Percentiles rank a stretch among this genome's conserved stretches.
Evolutionary conservation across 2,113 vertebrate species (phyloP).

Genomic region (Sinocyclocheilus anshuiensis): DNA sequence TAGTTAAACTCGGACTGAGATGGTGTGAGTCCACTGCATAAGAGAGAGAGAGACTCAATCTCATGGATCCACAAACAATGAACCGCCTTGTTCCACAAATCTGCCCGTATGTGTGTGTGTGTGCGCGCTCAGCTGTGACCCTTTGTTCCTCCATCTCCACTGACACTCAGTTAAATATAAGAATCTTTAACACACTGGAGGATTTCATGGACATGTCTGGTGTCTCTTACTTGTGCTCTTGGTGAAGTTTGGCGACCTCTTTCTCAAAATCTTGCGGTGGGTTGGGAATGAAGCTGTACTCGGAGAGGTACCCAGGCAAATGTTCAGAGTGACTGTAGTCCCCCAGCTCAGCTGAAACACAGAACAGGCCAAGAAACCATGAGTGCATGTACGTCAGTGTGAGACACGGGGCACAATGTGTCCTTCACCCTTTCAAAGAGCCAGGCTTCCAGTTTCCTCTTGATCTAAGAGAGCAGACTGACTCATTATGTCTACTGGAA

Average conservation of each 20-base stretch:
- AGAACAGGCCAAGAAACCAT: constrained; percentile 57
- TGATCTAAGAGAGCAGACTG: neutral
- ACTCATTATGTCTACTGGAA: neutral
- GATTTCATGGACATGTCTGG: constrained; percentile 10
- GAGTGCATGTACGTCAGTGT: constrained; percentile 31
- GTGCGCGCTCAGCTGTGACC: constrained; percentile 36
- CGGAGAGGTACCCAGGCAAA: constrained; percentile 89
- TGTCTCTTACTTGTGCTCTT: constrained; percentile 89
- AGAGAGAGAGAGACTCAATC: constrained; percentile 57
- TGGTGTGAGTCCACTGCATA: constrained; percentile 89
- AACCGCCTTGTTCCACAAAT: constrained; percentile 45
- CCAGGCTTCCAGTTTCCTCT: no score
- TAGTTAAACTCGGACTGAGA: constrained; percentile 98
- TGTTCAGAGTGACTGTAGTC: constrained; percentile 92
- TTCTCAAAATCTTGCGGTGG: constrained; percentile 97
- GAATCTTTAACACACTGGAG: constrained; percentile 13
- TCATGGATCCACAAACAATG: constrained; percentile 45
- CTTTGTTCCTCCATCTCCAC: neutral
- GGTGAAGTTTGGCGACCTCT: constrained; percentile 96
- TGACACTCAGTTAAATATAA: constrained; percentile 33
- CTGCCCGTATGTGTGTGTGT: constrained; percentile 34
- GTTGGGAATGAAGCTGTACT: constrained; percentile 90
- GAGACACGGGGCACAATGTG: constrained; percentile 18
- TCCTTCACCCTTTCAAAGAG: constrained; percentile 9
- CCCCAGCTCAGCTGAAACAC: constrained; percentile 89